Conservation (phyloP, 1,140 invertebrate genomes). For the Pachyrhynchus sulphureomaculatus region DNA sequence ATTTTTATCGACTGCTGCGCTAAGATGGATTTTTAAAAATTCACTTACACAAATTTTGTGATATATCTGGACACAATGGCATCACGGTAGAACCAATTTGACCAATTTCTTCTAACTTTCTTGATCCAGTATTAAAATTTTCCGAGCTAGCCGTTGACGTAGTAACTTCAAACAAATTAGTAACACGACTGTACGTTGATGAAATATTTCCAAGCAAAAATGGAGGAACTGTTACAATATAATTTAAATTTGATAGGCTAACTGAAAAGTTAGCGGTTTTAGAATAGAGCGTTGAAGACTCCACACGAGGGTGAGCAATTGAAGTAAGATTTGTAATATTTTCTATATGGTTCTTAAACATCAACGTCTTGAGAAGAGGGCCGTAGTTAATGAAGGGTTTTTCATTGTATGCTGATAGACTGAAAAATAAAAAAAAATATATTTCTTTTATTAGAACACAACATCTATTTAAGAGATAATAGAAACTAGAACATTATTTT, state of each 20-base stretch:
- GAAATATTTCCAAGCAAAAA: slow-evolving; percentile 19
- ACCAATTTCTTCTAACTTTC: neutral
- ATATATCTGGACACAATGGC: slow-evolving; percentile 33
- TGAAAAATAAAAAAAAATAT: slow-evolving; percentile 14
- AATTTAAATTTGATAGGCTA: slow-evolving; percentile 23
- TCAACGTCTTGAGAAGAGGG: slow-evolving; percentile 31
- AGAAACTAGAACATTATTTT: no score
- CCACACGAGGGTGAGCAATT: neutral
- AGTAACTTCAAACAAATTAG: neutral
- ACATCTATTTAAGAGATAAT: no score
- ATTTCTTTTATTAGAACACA: no score
- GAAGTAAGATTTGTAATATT: slow-evolving; percentile 6
- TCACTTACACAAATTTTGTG: slow-evolving; percentile 30
- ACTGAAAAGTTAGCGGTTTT: slow-evolving; percentile 9
- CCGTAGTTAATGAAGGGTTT: slow-evolving; percentile 27
- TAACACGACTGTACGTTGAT: neutral
- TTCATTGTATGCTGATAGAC: slow-evolving; percentile 8
- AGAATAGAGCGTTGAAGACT: neutral
- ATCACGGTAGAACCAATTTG: neutral
- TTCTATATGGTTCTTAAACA: slow-evolving; percentile 25
- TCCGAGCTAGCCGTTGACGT: neutral
- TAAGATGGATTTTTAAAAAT: no score
- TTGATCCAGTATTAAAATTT: neutral
- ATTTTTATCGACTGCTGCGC: no score
- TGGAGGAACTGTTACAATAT: slow-evolving; percentile 32